Evolutionary conservation across 2,113 vertebrate genomes (phyloP), one percentile per base, ranked within the genome.

Genomic region (Irena cyanogastra): DNA sequence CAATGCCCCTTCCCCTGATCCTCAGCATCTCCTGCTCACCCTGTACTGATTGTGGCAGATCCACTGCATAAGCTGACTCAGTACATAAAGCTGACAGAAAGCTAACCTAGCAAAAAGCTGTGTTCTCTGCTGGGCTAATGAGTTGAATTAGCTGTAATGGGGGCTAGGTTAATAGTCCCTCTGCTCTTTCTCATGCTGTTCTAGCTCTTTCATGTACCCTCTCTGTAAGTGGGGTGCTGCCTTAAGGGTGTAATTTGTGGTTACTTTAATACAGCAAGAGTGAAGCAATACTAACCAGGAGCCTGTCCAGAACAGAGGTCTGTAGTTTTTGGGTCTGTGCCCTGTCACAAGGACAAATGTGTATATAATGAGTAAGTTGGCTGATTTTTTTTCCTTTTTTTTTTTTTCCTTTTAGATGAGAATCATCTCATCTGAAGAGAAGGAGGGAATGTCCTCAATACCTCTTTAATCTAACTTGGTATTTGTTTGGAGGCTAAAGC

Each of bases 61-160:
- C 54, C 5, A 7, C 26, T 86, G 86, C 42, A 24, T 42, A 80
- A 92, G 83, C 90, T 94, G 94, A 88, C 59, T 92, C 45, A 20
- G 71, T 80, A 57, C 26, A 13, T 72, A 72, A 77, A 54, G 68
- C 79, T 76, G 82, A 47, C 64, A 86, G 86, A 83, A 90, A 83
- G 87, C 96, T 93, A 93, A 70, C 79, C 45, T 80, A 86, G 86
- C 83, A 83, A 83, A 94, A 94, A 70, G 37, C n/a, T 22, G 82
- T 21, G 39, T 63, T 92, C 81, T 94, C 79, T 90, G 82, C 75
- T 90, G 87, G 70, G n/a, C n/a, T 93, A 83, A 65, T 86, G 66
- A 87, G 70, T 66, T 88, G 66, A 84, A 82, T 88, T 88, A 80
- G 71, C 76, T 83, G 27, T 92, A 77, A 81, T 88, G 54, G 89